Conservation (phyloP, 2,113 vertebrate genomes). For the Semicossyphus pulcher region DNA sequence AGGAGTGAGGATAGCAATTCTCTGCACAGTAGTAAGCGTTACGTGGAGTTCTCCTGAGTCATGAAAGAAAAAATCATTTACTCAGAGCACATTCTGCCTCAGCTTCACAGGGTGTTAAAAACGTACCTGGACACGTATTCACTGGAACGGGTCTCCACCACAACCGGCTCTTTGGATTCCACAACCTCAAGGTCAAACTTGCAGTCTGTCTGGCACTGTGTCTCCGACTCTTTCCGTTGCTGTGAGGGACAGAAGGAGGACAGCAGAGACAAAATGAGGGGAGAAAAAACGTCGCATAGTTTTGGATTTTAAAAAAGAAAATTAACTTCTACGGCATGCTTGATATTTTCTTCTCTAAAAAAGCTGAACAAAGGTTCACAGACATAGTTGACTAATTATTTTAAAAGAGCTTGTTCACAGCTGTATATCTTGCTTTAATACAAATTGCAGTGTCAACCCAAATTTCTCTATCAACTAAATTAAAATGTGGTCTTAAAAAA, state of each 20-base stretch:
- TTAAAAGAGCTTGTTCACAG: too few species aligned
- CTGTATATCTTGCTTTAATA: too few species aligned
- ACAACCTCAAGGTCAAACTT: conserved; percentile 88
- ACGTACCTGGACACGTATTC: conserved; percentile 95
- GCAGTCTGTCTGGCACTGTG: conserved; percentile 95
- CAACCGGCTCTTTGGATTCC: conserved; percentile 86
- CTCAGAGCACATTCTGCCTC: background rate
- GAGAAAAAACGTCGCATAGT: background rate
- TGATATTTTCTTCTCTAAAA: too few species aligned
- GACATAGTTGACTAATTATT: too few species aligned
- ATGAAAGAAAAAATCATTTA: conserved; percentile 4
- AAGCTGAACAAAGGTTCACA: too few species aligned
- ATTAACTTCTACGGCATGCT: too few species aligned
- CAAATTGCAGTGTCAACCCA: too few species aligned
- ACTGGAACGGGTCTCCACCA: conserved; percentile 84
- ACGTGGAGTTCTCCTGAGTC: conserved; percentile 31
- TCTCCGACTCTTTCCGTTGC: conserved; percentile 97
- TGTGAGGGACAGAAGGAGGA: conserved; percentile 61
- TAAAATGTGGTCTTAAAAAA: too few species aligned
- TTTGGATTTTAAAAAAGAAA: too few species aligned
- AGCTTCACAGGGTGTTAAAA: background rate
- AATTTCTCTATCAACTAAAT: too few species aligned
- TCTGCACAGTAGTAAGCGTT: background rate
- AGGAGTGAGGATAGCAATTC: conserved; percentile 1
- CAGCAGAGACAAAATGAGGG: background rate